Conservation (phyloP, 2,797 vertebrate species). For the Poeciliopsis infans region DNA sequence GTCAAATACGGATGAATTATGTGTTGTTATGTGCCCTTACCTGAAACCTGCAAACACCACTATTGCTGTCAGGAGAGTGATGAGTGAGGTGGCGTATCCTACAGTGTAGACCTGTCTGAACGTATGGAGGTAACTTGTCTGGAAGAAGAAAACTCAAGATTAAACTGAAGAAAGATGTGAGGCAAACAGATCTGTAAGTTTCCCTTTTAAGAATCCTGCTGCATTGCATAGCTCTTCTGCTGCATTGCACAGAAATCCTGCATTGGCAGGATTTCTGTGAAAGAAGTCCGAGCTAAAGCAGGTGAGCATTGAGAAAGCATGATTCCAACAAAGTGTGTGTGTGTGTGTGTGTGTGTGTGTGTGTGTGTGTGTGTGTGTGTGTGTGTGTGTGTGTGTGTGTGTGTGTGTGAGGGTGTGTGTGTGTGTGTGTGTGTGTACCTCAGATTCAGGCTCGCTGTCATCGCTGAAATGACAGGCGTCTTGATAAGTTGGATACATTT, state of each 20-base stretch:
- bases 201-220: not conserved
- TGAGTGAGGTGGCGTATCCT: slow-evolving; percentile 83
- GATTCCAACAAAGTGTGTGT: not conserved
- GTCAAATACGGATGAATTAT: slow-evolving; percentile 10
- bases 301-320: not conserved
- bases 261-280: not conserved
- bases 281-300: slow-evolving; percentile 6
- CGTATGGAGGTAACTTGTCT: slow-evolving; percentile 86
- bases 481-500: slow-evolving; percentile 82
- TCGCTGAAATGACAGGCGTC: slow-evolving; percentile 83
- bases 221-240: no score
- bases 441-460: slow-evolving; percentile 78
- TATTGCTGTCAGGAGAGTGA: slow-evolving; percentile 82
- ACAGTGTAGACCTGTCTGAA: slow-evolving; percentile 85
- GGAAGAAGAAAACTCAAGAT: slow-evolving; percentile 14
- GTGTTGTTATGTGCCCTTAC: slow-evolving; percentile 50
- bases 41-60: slow-evolving; percentile 82
- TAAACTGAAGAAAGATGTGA: not conserved
- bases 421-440: slow-evolving; percentile 69
- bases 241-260: no score
- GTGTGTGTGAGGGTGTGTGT: not conserved
- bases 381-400: not conserved
- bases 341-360: no score
- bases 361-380: no score
- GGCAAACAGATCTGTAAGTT: not conserved